phyloP scores from a whole-genome alignment of 2,888 invertebrate species.

The Achlya flavicornis region DNA sequence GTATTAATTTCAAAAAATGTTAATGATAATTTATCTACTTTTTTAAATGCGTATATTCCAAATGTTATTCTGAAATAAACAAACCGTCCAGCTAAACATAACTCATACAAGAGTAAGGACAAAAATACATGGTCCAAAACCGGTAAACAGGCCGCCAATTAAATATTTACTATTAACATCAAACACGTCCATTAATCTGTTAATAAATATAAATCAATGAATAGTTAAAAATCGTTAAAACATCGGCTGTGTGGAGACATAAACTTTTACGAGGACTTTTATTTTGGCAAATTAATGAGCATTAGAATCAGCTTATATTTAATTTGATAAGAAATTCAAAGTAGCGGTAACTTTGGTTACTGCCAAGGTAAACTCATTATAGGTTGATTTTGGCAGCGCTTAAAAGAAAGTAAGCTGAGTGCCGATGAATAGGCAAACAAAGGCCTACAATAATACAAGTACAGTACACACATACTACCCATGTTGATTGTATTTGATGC shows the following conservation, averaged over 20 bases:
- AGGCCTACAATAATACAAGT: constrained; percentile 17
- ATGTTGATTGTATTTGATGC: not conserved
- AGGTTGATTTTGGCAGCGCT: constrained; percentile 39
- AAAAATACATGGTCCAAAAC: constrained; percentile 46
- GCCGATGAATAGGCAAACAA: constrained; percentile 48
- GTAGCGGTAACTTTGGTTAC: constrained; percentile 20
- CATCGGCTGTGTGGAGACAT: constrained; percentile 51
- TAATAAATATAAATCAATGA: constrained; percentile 61
- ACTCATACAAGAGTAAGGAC: constrained; percentile 25
- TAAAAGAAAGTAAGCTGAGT: constrained; percentile 49
- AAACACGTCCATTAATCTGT: constrained; percentile 53
- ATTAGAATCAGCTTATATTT: constrained; percentile 45
- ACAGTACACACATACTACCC: not conserved
- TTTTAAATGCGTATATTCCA: not conserved
- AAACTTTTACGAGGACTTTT: constrained; percentile 60
- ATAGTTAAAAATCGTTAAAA: constrained; percentile 59
- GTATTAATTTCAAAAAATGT: not conserved
- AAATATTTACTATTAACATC: constrained; percentile 55
- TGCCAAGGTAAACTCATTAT: constrained; percentile 27
- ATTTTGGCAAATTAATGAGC: constrained; percentile 60
- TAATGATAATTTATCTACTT: not conserved
- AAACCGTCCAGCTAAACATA: not conserved
- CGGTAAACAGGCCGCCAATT: constrained; percentile 54
- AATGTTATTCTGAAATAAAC: not conserved
- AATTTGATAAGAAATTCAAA: constrained; percentile 31